phyloP scores from a whole-genome alignment of 2,888 invertebrate species.

The Drosophila flavopinicola region DNA sequence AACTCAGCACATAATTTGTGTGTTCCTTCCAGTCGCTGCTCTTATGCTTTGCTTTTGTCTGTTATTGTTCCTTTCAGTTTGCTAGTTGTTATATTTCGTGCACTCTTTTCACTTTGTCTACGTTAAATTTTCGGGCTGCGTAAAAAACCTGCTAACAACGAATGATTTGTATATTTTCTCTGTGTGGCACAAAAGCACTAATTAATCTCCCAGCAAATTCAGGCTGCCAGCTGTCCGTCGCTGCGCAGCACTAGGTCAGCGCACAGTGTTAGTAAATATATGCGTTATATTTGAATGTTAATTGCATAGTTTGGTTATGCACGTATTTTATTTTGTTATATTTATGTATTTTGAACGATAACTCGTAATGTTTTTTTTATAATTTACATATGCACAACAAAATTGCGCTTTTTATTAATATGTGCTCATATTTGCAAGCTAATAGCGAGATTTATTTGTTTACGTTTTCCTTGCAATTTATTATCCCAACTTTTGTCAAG shows the following conservation, averaged over 20 bases:
- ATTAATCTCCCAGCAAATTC: conserved; percentile 42
- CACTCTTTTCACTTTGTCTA: conserved; percentile 33
- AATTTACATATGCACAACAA: too few species aligned
- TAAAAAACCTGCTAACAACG: conserved; percentile 57
- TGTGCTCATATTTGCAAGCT: too few species aligned
- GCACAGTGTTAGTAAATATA: conserved; percentile 33
- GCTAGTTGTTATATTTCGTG: background rate
- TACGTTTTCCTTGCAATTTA: background rate
- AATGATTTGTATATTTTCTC: conserved; percentile 76
- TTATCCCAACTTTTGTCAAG: background rate
- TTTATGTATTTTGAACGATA: too few species aligned
- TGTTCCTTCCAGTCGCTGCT: conserved; percentile 3
- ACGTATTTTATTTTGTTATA: background rate
- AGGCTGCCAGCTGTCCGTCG: conserved; percentile 39
- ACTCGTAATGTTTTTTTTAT: too few species aligned
- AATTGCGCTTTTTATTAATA: too few species aligned
- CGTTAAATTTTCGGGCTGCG: conserved; percentile 60
- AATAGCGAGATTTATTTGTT: background rate
- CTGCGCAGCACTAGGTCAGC: conserved; percentile 33
- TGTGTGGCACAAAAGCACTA: conserved; percentile 37
- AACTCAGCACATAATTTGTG: conserved; percentile 48
- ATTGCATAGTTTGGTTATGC: background rate
- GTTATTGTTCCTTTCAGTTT: too few species aligned
- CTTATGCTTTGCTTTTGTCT: too few species aligned
- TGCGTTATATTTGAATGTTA: conserved; percentile 4